Conservation (phyloP, 2,797 vertebrate genomes). For the Bradypus variegatus region DNA sequence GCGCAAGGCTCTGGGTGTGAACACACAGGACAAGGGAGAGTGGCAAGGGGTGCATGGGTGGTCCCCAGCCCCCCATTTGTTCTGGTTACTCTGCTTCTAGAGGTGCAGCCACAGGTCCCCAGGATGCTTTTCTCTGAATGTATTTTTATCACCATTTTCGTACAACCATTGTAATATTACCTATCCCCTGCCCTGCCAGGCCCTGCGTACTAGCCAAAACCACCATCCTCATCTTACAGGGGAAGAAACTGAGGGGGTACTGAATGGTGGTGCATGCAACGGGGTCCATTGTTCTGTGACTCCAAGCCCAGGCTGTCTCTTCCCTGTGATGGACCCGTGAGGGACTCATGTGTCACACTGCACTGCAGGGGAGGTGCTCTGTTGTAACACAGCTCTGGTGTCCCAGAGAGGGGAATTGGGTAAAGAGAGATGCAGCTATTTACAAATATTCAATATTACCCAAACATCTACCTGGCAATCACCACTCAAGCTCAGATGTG, state of each 20-base stretch:
- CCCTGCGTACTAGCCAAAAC: background rate
- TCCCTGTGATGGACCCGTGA: rapidly evolving
- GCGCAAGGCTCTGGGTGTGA: no score
- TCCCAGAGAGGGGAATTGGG: background rate
- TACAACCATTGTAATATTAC: rapidly evolving
- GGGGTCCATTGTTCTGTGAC: rapidly evolving
- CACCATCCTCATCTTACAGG: background rate
- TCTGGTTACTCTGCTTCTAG: background rate
- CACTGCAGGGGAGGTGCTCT: background rate
- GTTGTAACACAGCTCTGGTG: no score
- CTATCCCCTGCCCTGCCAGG: background rate
- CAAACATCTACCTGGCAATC: no score
- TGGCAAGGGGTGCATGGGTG: no score
- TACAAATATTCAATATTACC: background rate
- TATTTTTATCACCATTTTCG: background rate
- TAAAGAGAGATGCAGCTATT: background rate
- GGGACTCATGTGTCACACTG: rapidly evolving
- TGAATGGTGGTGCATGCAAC: rapidly evolving
- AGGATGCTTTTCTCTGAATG: rapidly evolving
- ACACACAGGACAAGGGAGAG: no score
- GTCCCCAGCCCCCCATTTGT: background rate
- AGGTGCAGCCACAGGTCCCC: rapidly evolving
- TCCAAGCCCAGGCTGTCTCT: background rate
- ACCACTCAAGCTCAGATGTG: rapidly evolving
- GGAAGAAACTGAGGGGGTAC: background rate